A percentile compares a stretch with the other conserved stretches of the same genome.
Conservation (phyloP, 2,113 vertebrate genomes). For the Pangasianodon hypophthalmus region DNA sequence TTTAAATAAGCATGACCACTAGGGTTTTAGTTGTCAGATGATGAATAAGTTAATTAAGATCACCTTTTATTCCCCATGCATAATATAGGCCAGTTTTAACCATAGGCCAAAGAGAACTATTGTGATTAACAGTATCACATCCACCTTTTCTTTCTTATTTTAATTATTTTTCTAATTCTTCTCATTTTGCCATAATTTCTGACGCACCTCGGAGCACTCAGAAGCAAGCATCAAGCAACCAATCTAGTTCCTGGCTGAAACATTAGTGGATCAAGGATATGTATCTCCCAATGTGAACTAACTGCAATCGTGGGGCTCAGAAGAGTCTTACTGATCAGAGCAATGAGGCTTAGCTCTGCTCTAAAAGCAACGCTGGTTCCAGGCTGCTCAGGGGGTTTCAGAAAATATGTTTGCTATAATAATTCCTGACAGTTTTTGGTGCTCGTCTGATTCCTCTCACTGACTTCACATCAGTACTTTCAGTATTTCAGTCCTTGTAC, state of each 20-base stretch:
- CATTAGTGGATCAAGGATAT: not conserved
- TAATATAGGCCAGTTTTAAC: conserved; percentile 6
- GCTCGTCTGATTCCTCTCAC: not conserved
- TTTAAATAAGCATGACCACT: not conserved
- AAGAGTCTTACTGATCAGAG: not conserved
- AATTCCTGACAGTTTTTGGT: not conserved
- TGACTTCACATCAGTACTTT: not conserved
- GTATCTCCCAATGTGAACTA: not conserved
- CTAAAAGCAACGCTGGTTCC: not conserved
- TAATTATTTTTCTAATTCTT: not conserved
- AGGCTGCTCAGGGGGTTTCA: not conserved
- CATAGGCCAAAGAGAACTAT: not conserved
- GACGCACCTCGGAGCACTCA: not conserved
- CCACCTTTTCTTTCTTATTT: not conserved
- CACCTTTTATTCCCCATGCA: not conserved
- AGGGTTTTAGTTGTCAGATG: not conserved
- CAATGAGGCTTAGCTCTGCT: not conserved
- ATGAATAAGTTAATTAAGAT: conserved; percentile 9
- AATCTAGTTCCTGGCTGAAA: not conserved
- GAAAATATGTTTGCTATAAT: conserved; percentile 22
- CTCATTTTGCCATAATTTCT: not conserved
- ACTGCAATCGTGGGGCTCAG: not conserved
- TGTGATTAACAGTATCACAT: not conserved
- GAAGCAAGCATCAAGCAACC: not conserved
- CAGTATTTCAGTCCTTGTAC: not conserved